Conservation (phyloP, 2,113 vertebrate species). For the Henicopernis longicauda region DNA sequence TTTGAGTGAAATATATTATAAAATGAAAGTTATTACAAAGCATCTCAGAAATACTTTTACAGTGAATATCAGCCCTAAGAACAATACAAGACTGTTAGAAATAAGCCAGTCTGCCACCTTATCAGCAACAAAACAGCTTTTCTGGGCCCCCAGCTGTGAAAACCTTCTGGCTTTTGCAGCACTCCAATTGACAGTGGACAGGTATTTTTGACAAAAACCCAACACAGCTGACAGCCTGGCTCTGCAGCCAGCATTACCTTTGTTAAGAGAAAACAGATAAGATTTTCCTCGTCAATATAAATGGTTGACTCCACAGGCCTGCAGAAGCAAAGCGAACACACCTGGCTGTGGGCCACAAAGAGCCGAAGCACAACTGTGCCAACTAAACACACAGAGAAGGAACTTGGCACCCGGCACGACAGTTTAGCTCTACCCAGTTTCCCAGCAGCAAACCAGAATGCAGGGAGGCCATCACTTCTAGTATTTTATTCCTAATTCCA, state of each 20-base stretch:
- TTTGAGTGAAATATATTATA: background rate
- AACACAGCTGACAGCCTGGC: background rate
- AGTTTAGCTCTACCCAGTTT: background rate
- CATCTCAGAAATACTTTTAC: background rate
- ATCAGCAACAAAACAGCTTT: background rate
- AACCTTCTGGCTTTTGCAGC: background rate
- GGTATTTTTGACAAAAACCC: background rate
- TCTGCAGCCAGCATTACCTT: fast-evolving
- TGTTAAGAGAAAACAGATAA: background rate
- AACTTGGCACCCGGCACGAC: fast-evolving
- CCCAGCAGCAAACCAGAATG: background rate
- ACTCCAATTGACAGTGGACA: fast-evolving
- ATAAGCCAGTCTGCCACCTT: background rate
- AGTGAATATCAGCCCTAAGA: background rate
- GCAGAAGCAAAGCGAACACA: background rate
- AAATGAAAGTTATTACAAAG: background rate
- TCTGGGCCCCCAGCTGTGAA: background rate
- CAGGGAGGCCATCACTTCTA: background rate
- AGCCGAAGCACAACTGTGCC: background rate
- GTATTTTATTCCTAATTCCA: background rate
- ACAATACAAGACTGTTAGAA: background rate
- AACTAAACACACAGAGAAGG: background rate
- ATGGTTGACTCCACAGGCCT: background rate
- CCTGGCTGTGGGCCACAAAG: background rate
- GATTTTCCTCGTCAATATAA: background rate